Conservation (phyloP, 2,888 invertebrate genomes). For the Trissoscelio sp. region DNA sequence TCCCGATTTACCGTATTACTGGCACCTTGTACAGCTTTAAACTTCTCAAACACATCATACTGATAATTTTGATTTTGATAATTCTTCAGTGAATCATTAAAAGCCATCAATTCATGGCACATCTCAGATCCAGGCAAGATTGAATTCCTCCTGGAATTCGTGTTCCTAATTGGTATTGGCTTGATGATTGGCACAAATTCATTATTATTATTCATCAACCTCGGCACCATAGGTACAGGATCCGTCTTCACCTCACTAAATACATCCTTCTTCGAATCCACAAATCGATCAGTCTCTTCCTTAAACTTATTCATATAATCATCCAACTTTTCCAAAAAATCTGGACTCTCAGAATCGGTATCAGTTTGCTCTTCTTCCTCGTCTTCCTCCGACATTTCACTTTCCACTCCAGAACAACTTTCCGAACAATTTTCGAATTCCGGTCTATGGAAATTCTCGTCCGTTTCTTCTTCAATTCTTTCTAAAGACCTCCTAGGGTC, state of each 20-base stretch:
- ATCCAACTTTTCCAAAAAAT: slow-evolving; percentile 89
- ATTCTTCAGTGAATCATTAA: slow-evolving; percentile 76
- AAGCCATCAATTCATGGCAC: slow-evolving; percentile 80
- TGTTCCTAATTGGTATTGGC: slow-evolving; percentile 78
- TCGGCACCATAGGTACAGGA: slow-evolving; percentile 72
- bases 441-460: slow-evolving; percentile 77
- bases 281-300: slow-evolving; percentile 88
- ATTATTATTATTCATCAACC: slow-evolving; percentile 75
- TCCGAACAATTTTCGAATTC: slow-evolving; percentile 80
- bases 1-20: slow-evolving; percentile 53
- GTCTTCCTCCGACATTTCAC: slow-evolving; percentile 82
- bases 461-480: slow-evolving; percentile 85
- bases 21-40: slow-evolving; percentile 38
- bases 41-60: slow-evolving; percentile 60
- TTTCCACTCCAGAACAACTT: slow-evolving; percentile 81
- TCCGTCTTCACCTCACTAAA: slow-evolving; percentile 73
- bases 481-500: slow-evolving; percentile 85
- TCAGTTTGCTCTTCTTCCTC: slow-evolving; percentile 84
- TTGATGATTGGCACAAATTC: slow-evolving; percentile 77
- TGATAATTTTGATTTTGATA: slow-evolving; percentile 74
- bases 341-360: slow-evolving; percentile 86
- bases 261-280: slow-evolving; percentile 77
- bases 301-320: slow-evolving; percentile 89
- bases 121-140: slow-evolving; percentile 82
- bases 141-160: slow-evolving; percentile 80